Evolutionary conservation across 2,797 vertebrate species (phyloP), one percentile per base, ranked within the genome.

Genomic region (Microcaecilia unicolor): DNA sequence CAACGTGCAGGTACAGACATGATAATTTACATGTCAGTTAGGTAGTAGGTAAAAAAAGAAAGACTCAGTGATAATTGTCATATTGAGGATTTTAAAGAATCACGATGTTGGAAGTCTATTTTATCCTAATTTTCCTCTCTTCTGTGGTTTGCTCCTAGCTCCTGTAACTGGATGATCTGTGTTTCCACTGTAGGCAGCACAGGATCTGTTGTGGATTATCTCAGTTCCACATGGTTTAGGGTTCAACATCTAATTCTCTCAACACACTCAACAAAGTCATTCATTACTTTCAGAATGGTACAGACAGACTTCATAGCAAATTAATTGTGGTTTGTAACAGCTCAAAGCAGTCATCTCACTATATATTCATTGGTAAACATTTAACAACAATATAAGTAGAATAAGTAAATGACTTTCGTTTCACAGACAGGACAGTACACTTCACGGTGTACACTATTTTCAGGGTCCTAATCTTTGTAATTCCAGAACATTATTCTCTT

Each of bases 1-100:
- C 67, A 53, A 55, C 35, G 63, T 62, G 44, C 47, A 56, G 58
- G 48, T 63, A 67, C 38, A 63, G 70, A 52, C 28, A 10, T 55
- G 53, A 62, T 58, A 40, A 70, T 57, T 59, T 69, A 51, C 55
- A 58, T 61, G 58, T 59, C 63, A 51, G 44, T 68, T 22, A 15
- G 32, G 40, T 34, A 44, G 50, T 29, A 11, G 47, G n/a, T n/a
- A n/a, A n/a, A n/a, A 50, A 58, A 67, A 57, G 60, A 53, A 51
- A 34, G 43, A 61, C 42, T 55, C 60, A 57, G 67, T 50, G 55
- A 64, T 62, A 69, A 67, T 61, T 64, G 67, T 51, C 46, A 32
- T 52, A 32, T 52, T 51, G 54, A 37, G 38, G 7, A 7, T 11
- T 12, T 4, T 11, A n/a, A 36, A 2, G 18, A 31, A 34, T 37